phyloP scores from a whole-genome alignment of 2,888 invertebrate species.

The Drosophila colorata region DNA sequence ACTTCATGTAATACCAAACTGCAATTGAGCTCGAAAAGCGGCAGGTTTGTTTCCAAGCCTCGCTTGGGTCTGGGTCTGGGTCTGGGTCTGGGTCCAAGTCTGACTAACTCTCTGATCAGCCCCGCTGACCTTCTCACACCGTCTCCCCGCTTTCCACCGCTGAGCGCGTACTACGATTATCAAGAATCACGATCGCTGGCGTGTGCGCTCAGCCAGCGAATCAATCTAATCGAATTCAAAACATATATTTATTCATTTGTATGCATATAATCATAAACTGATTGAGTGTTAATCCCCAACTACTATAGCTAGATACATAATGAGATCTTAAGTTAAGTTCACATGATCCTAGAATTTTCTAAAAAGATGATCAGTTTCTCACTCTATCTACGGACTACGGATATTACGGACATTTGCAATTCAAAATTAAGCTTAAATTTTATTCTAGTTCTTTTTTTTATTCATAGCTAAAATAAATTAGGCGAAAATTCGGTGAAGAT shows the following conservation, averaged over 20 bases:
- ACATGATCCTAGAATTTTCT: no score
- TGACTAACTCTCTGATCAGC: constrained; percentile 22
- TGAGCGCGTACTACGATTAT: constrained; percentile 29
- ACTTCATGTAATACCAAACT: background rate
- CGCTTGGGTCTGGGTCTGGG: no score
- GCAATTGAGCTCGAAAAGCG: constrained; percentile 15
- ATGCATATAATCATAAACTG: constrained; percentile 6
- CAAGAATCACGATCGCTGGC: constrained; percentile 31
- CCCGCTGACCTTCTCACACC: constrained; percentile 7
- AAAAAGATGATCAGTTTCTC: background rate
- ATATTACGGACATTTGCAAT: no score
- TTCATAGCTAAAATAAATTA: no score
- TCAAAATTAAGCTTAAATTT: no score
- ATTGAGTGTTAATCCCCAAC: background rate
- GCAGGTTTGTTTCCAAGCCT: constrained; percentile 14
- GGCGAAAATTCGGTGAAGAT: no score
- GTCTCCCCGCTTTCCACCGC: background rate
- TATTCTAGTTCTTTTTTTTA: no score
- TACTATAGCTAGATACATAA: background rate
- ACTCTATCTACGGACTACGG: no score
- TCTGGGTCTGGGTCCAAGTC: constrained; percentile 13
- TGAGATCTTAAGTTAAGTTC: background rate
- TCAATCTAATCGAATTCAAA: constrained; percentile 25
- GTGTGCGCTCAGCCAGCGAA: constrained; percentile 18
- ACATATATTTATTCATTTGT: constrained; percentile 8